phyloP scores from a whole-genome alignment of 2,888 invertebrate genomes.

The Andrena trimmerana region DNA sequence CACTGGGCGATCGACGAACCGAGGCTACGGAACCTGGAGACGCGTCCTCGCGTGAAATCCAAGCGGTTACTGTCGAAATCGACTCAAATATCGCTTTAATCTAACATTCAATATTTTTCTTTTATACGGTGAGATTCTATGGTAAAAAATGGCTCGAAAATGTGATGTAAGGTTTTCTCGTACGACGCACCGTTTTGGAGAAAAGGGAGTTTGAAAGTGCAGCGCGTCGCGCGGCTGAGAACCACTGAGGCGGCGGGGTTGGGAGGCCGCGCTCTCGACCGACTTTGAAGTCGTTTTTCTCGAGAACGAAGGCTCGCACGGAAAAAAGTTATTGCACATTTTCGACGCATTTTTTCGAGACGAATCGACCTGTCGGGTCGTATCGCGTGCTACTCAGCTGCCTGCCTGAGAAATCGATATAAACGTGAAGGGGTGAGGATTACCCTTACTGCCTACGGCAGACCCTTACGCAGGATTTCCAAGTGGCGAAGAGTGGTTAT shows the following conservation, averaged over 20 bases:
- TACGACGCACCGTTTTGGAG: neutral
- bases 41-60: neutral
- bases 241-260: conserved; percentile 13
- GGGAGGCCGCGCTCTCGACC: conserved; percentile 27
- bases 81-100: neutral
- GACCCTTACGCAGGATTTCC: neutral
- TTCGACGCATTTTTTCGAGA: conserved; percentile 21
- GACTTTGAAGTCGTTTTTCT: conserved; percentile 44
- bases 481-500: neutral
- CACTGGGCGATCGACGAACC: neutral
- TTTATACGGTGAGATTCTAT: too few relatives aligned
- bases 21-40: conserved; percentile 7
- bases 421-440: neutral
- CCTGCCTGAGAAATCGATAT: neutral
- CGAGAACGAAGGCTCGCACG: conserved; percentile 2
- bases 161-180: neutral
- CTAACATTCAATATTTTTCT: too few relatives aligned
- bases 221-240: neutral
- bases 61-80: neutral
- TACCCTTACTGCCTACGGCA: too few relatives aligned
- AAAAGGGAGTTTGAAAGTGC: neutral
- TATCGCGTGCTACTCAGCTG: neutral
- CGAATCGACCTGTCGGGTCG: neutral
- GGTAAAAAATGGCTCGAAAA: neutral
- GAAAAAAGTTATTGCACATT: conserved; percentile 11